Evolutionary conservation across 2,113 vertebrate genomes (phyloP), one percentile per base, ranked within the genome.

Genomic region (Salvator merianae): DNA sequence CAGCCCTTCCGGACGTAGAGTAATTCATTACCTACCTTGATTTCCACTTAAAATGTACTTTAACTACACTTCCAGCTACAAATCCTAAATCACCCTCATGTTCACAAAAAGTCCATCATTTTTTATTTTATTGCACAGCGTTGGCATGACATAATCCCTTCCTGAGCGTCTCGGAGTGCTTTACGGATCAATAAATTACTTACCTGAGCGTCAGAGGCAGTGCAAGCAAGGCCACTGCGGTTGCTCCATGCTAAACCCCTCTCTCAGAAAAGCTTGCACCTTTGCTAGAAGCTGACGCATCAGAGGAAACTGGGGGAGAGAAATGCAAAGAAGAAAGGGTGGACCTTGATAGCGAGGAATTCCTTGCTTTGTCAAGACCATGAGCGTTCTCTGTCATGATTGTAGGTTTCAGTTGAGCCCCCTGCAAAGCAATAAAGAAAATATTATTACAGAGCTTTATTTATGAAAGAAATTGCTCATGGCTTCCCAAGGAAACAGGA

Each of bases 11-110:
- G 93, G 95, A 96, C 93, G 90, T 89, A 88, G 93, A 91, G 93
- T 94, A 97, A 97, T 97, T 96, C 96, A 96, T 97, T 96, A 96
- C 92, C 91, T 90, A 89, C 92, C 92, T 95, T 95, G 95, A 96
- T 96, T 96, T 95, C 94, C 95, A 96, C 96, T 97, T 97, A 96
- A 97, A 97, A 96, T 95, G 95, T 96, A 95, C 95, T 97, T 96
- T 96, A 96, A 94, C 92, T 93, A 96, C 95, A 94, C 93, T 96
- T 97, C 94, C 94, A 96, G 87, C 95, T 94, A 95, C 93, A 95
- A 96, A 95, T 92, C 82, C 86, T 96, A 96, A 97, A 97, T 97
- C 96, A 97, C 85, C 93, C 91, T 89, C 91, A 62, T 94, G 94
- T 94, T 95, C 95, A 90, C 93, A 93, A 94, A 94, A 96, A 96